A percentile compares a stretch with the other conserved stretches of the same genome.
phyloP scores from a whole-genome alignment of 37 sponge, comb jelly and placozoan genomes.

The Corticium candelabrum region DNA sequence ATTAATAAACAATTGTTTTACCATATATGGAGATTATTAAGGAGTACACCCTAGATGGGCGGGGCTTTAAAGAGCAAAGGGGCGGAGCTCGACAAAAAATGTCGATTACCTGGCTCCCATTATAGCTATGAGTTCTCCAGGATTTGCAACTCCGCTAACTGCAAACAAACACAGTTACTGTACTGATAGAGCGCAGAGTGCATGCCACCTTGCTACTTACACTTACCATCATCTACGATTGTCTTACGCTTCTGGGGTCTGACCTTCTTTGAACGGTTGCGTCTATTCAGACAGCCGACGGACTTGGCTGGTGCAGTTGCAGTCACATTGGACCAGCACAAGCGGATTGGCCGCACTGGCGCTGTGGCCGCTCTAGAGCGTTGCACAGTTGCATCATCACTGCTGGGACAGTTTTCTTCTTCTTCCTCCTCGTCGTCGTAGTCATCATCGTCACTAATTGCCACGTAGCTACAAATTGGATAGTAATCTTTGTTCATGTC shows the following conservation, averaged over 20 bases:
- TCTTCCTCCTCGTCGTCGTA: no score
- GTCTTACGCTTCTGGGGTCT: not conserved
- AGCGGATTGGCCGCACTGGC: no score
- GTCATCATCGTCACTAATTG: no score
- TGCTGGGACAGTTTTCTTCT: no score
- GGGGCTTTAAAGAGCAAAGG: no score
- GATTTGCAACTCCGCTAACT: not conserved
- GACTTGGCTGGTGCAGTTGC: not conserved
- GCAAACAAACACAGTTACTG: not conserved
- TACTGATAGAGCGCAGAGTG: not conserved
- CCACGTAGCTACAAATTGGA: no score
- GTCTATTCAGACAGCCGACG: not conserved
- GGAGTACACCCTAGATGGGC: no score
- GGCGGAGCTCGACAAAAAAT: not conserved
- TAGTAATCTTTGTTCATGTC: no score
- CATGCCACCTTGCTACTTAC: not conserved
- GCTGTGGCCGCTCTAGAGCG: no score
- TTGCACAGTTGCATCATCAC: no score
- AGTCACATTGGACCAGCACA: not conserved
- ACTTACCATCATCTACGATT: not conserved
- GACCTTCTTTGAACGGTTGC: not conserved
- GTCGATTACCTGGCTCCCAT: constrained; percentile 5
- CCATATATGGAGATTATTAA: not conserved
- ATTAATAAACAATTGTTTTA: not conserved
- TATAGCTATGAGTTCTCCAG: not conserved